Evolutionary conservation across 2,797 vertebrate genomes (phyloP), one percentile per base, ranked within the genome.

Genomic region (Echiichthys vipera): DNA sequence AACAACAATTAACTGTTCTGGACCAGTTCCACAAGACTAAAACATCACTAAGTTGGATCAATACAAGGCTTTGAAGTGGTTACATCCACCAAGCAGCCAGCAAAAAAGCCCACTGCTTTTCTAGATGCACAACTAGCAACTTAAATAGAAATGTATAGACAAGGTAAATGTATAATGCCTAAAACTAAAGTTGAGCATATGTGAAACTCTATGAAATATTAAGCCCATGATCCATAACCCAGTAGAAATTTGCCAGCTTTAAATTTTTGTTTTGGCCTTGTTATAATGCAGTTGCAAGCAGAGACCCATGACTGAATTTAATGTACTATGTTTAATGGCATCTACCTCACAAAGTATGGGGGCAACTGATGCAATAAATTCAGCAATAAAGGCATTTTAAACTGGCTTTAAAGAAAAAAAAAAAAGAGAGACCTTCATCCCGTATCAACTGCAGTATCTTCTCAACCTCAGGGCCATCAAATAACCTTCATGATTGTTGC

Each of bases 1-100:
- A 72, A 46, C 42, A 29, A 42, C 69, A 80, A 78, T 75, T 71
- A 78, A 55, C 80, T 34, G 57, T 29, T 15, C 20, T 22, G 22
- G 61, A 71, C 66, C n/a, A 36, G 56, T 64, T 57, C 54, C 49
- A 46, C 40, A 29, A 43, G 7, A 76, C 7, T 59, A 22, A 71
- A 72, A 64, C 58, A 37, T 20, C 3, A n/a, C 17, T 8, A 2
- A 18, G 12, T 40, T 47, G n/a, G 51, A 29, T 73, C 36, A 36
- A 49, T 36, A 7, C 3, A 7, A 15, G 18, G 27, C 18, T 65
- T 71, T 10, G 49, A 55, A 34, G 66, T 71, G 27, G 15, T 37
- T 45, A 2, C 45, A 12, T 32, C 29, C 15, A 39, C 7, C 13
- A 14, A n/a, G 49, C 65, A 29, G 36, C 2, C 50, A 29, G 20